phyloP scores from a whole-genome alignment of 2,888 invertebrate genomes.

The Protonemura montana region DNA sequence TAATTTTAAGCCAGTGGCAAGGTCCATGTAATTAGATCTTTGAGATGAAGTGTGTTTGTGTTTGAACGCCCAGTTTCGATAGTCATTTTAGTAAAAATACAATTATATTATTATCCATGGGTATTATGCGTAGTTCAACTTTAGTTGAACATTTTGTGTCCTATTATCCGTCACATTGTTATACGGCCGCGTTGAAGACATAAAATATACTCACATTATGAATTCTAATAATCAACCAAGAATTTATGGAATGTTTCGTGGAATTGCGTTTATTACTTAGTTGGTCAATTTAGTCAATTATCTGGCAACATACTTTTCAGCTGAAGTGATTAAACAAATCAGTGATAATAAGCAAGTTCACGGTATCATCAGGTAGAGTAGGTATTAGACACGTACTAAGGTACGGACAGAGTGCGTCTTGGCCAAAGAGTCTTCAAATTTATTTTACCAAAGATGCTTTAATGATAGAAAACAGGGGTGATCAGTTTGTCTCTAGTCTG shows the following conservation, averaged over 20 bases:
- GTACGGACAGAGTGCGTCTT: neutral
- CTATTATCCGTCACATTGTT: neutral
- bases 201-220: neutral
- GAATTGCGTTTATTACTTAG: neutral
- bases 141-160: neutral
- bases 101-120: too few relatives aligned
- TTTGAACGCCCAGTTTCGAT: too few relatives aligned
- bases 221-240: neutral
- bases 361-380: neutral
- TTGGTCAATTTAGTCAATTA: conserved; percentile 7
- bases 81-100: too few relatives aligned
- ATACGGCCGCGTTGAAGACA: neutral
- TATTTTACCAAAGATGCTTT: neutral
- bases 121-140: too few relatives aligned
- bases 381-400: neutral
- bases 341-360: conserved; percentile 1
- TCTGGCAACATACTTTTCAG: neutral
- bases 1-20: neutral
- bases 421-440: neutral
- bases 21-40: too few relatives aligned
- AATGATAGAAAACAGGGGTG: neutral
- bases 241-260: neutral
- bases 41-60: too few relatives aligned
- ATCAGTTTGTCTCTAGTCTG: neutral
- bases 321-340: conserved; percentile 12